Evolutionary conservation across 2,797 vertebrate genomes (phyloP).

Genomic region (Thalassophryne amazonica): DNA sequence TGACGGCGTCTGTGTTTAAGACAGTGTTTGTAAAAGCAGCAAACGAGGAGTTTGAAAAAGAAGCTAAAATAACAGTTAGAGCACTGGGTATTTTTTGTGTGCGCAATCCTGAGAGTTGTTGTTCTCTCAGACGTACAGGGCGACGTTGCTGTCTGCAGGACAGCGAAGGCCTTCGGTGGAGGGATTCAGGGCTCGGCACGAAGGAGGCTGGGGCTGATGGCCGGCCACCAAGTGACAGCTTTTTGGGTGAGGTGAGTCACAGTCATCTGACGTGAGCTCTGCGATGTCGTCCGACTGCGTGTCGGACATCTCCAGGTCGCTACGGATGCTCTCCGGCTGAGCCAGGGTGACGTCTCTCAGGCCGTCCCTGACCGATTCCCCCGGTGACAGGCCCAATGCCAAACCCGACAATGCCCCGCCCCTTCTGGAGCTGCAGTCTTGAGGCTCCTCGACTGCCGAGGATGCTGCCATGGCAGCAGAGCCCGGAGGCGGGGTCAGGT

Average conservation of each 20-base stretch:
- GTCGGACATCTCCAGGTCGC: constrained; percentile 97
- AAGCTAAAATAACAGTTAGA: constrained; percentile 12
- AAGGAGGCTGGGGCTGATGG: constrained; percentile 57
- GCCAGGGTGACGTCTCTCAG: constrained; percentile 90
- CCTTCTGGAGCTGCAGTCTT: constrained; percentile 77
- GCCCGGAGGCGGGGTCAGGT: constrained; percentile 70
- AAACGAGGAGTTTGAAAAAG: constrained; percentile 15
- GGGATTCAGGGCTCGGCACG: constrained; percentile 70
- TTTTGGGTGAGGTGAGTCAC: constrained; percentile 86
- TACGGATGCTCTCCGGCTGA: constrained; percentile 97
- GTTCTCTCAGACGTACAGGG: constrained; percentile 77
- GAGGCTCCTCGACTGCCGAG: constrained; percentile 85
- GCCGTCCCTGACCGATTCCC: constrained; percentile 83
- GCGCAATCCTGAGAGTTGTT: constrained; percentile 50
- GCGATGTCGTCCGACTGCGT: constrained; percentile 96
- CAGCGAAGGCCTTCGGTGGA: constrained; percentile 76
- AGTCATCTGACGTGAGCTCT: constrained; percentile 94
- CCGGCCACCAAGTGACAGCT: constrained; percentile 47
- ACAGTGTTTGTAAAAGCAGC: constrained; percentile 46
- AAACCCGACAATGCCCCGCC: constrained; percentile 78
- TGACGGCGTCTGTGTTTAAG: constrained; percentile 37
- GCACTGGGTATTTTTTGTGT: constrained; percentile 18
- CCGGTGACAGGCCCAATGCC: constrained; percentile 64
- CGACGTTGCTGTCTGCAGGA: constrained; percentile 71
- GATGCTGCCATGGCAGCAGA: constrained; percentile 69